Evolutionary conservation across 2,113 vertebrate genomes (phyloP), one percentile per base, ranked within the genome.

Genomic region (Pangasianodon hypophthalmus): DNA sequence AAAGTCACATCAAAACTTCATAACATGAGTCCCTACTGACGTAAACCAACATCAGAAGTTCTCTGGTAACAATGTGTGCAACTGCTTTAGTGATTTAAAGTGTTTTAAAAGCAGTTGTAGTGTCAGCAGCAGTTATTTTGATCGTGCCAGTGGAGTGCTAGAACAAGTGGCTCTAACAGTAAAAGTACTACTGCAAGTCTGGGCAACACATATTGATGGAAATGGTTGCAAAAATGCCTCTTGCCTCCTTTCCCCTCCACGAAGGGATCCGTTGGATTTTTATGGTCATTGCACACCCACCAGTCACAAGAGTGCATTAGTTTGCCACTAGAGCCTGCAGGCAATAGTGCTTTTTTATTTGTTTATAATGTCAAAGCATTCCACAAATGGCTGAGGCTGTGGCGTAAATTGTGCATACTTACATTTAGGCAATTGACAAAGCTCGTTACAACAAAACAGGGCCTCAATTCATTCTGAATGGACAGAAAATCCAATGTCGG

Each of bases 301-400:
- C 95, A 95, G 95, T 95, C 94, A 95, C 92, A 92, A 93, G 91
- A 92, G 93, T 94, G 91, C 92, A 92, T 94, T 95, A 93, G 93
- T 93, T 95, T 95, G 92, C 92, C 92, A 93, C 19, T 79, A 89
- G 90, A 92, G 93, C 95, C 95, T 91, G 79, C 87, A 93, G 94
- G 95, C 94, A 93, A 95, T 93, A 93, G 90, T 89, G 89, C 91
- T 90, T 92, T 93, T 95, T 96, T 95, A 96, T 96, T 96, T 95
- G 95, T 96, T 95, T 96, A 95, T 94, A 96, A 96, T 96, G 96
- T 96, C 95, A 93, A 94, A 93, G 92, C 93, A 93, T 94, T 94
- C 93, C 91, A 89, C 93, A 95, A 95, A 95, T 94, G 94, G 93
- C 92, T 88, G 86, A 91, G 85, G 92, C 93, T 91, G 93, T 92